These are phyloP conservation scores for Trichonephila clavata DNA, from an alignment of 1,140 invertebrate species.

Conservation along the genomic window DNA sequence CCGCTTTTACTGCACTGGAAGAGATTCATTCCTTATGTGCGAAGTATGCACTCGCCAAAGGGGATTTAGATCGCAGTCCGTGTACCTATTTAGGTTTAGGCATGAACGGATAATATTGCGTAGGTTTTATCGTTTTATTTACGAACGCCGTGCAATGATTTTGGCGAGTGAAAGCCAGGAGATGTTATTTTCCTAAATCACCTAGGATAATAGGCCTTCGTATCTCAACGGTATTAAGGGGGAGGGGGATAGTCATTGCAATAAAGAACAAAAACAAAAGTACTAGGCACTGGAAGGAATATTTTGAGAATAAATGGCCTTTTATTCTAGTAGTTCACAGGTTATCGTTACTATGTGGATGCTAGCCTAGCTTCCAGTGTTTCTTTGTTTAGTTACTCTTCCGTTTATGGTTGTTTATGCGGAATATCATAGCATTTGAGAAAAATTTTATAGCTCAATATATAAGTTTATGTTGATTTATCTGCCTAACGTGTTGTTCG, in stretches of 20 bases:
- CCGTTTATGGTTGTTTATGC: constrained; percentile 25
- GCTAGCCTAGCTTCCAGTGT: background rate
- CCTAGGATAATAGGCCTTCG: constrained; percentile 7
- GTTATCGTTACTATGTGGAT: constrained; percentile 16
- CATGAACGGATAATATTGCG: background rate
- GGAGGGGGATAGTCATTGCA: background rate
- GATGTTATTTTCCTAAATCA: constrained; percentile 40
- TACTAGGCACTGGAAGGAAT: background rate
- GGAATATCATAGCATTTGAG: constrained; percentile 18
- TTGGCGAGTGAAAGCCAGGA: background rate
- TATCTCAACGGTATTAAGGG: constrained; percentile 10
- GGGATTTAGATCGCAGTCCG: background rate
- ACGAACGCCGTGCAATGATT: constrained; percentile 9
- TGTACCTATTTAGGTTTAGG: constrained; percentile 21
- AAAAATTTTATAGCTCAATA: constrained; percentile 20
- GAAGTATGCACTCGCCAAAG: background rate
- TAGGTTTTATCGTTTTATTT: constrained; percentile 23
- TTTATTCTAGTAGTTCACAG: constrained; percentile 29
- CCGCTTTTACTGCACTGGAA: background rate
- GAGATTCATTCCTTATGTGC: background rate
- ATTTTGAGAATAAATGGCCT: constrained; percentile 41
- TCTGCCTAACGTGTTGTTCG: background rate
- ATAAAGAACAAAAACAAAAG: constrained; percentile 21
- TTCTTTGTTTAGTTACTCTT: constrained; percentile 3
- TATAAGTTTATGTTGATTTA: constrained; percentile 36